These are phyloP conservation scores for Mnemiopsis leidyi DNA, from an alignment of 37 sponge, comb jelly and placozoan genomes.

Conservation along the genomic window DNA sequence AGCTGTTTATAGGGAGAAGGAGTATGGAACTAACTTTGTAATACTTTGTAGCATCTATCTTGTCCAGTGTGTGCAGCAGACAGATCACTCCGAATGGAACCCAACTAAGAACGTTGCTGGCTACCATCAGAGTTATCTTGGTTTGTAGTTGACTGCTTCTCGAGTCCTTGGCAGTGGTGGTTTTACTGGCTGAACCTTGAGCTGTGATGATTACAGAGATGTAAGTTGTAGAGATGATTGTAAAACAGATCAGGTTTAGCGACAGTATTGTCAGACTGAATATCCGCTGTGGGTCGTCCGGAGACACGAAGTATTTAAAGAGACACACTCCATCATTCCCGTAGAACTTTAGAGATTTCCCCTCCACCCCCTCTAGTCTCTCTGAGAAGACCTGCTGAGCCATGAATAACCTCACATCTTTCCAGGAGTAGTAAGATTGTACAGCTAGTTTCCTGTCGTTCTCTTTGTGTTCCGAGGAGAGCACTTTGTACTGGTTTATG, in stretches of 20 bases:
- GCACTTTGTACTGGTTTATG: neutral
- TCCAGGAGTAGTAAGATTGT: constrained; percentile 9
- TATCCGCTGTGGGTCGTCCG: constrained; percentile 5
- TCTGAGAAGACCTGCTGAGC: neutral
- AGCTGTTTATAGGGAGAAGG: constrained; percentile 17
- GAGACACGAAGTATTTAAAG: neutral
- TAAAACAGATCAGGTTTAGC: constrained; percentile 10
- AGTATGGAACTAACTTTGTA: neutral
- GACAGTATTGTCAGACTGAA: neutral
- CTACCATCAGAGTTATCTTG: constrained; percentile 15
- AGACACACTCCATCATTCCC: constrained; percentile 4
- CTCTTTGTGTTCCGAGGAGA: neutral
- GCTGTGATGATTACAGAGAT: neutral
- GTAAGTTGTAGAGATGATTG: neutral
- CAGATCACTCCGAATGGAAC: constrained; percentile 33
- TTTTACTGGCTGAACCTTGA: neutral
- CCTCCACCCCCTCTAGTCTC: neutral
- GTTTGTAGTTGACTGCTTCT: constrained; percentile 3
- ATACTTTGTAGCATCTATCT: constrained; percentile 1
- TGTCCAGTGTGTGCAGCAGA: constrained; percentile 10
- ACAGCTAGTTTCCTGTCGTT: neutral
- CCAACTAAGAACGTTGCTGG: constrained; percentile 1
- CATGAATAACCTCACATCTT: neutral
- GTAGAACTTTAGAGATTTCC: constrained; percentile 22
- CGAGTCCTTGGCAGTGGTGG: neutral